A percentile compares a stretch with the other conserved stretches of the same genome.
These are phyloP conservation scores for Pseudotriccus pelzelni DNA, from an alignment of 2,797 vertebrate genomes.

Conservation along the genomic window DNA sequence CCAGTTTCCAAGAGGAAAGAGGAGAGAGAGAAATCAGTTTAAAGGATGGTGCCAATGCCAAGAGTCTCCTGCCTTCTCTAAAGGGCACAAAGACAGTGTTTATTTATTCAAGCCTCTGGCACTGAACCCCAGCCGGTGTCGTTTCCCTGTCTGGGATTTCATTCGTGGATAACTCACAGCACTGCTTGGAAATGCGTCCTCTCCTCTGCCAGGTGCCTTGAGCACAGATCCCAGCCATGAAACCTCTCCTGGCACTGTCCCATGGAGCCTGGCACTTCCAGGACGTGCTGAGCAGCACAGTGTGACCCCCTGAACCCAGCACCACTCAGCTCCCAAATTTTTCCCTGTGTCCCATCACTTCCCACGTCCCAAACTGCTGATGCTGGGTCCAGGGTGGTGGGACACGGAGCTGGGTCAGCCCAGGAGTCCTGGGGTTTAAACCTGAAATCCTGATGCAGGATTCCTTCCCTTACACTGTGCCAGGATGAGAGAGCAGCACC, in stretches of 20 bases:
- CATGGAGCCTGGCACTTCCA: background rate
- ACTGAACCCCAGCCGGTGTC: background rate
- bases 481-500: background rate
- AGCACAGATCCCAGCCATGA: fast-evolving
- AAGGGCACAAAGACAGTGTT: background rate
- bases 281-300: background rate
- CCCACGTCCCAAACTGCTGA: background rate
- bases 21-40: background rate
- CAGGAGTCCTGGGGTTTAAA: background rate
- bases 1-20: background rate
- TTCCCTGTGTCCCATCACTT: fast-evolving
- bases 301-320: fast-evolving
- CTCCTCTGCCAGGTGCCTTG: background rate
- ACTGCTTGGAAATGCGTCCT: background rate
- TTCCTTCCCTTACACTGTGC: background rate
- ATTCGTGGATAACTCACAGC: background rate
- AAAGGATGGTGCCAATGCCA: background rate
- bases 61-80: background rate
- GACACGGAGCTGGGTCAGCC: background rate
- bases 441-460: background rate
- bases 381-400: fast-evolving
- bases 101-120: background rate
- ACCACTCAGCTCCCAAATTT: fast-evolving
- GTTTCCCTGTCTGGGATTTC: background rate
- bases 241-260: background rate